Evolutionary conservation across 2,888 invertebrate genomes (phyloP), one percentile per base, ranked within the genome.

Genomic region (Dryobotodes eremita): DNA sequence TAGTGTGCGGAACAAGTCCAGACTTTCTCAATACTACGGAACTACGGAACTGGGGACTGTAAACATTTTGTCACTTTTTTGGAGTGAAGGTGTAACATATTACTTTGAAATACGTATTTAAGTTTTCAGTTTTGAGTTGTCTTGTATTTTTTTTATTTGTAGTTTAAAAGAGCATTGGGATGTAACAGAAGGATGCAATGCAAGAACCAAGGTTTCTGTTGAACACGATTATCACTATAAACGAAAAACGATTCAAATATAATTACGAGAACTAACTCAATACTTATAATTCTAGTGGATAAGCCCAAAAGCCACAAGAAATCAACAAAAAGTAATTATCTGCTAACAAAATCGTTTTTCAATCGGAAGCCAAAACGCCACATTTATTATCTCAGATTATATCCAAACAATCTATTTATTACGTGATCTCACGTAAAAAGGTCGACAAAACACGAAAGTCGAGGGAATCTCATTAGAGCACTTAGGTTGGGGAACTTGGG

Each of bases 381-480:
- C 62, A 55, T 75, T n/a, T 64, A 75, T 64, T 20, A 53, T 31
- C 48, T 55, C 10, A 71, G 72, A 50, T 75, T 48, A 46, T 61
- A 74, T 61, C 75, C 36, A 82, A 83, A 75, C 65, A 85, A 86
- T 76, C 62, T 62, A 88, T 80, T 59, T 85, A 79, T 76, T 71
- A 74, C 82, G 85, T 77, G 71, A 65, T 53, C 53, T 42, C 71
- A 71, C 55, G 69, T 75, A 85, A 71, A 82, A 78, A 77, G 64
- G 59, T 73, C 70, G 53, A 50, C 69, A 79, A 70, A 87, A 87
- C 64, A 66, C 75, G 69, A 82, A 59, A 68, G 26, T 65, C 79
- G 64, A 76, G 64, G 81, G 66, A 86, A 88, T 79, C 80, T 85
- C 80, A 83, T 86, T 84, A 85, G 57, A 50, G 55, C 62, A 75